Base-by-base conservation (phyloP, 1,140 invertebrate genomes). In the Monochamus saltuarius region DNA sequence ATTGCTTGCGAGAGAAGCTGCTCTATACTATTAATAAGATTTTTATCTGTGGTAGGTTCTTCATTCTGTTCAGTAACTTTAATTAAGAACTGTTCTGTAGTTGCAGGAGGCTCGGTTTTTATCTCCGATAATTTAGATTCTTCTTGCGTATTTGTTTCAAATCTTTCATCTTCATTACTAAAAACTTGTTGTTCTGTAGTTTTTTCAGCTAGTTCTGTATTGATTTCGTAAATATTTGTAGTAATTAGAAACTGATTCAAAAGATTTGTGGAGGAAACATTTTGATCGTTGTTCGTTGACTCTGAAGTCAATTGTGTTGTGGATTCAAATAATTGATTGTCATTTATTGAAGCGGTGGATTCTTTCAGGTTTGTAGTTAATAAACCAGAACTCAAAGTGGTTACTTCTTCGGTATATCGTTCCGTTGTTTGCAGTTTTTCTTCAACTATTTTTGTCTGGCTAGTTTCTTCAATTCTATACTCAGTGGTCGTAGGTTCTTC, bases 211-310 rank as follows among this genome's bases (percentile, higher is more conserved):
- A 69, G 37, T 59, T 73, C 69, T 8, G 70, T 64, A 56, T 73
- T 73, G 4, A 73, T 71, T 59, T 72, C 67, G 51, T 73, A 72
- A 42, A 72, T 70, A 52, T 72, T 72, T 6, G 70, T 72, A 6
- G 71, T 71, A 8, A 66, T 60, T 34, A 72, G 42, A 4, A 73
- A 45, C 50, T 73, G 61, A 49, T 71, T 56, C 8, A 69, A 52
- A 10, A 65, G 13, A 34, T 61, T 63, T 17, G 64, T 58, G 4
- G 67, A 52, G n/a, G 62, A 60, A 19, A 56, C 9, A 37, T 56
- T 64, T 14, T 64, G 52, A 8, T 59, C 53, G 7, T 60, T 22
- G 35, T 45, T 57, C 34, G 46, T 13, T 42, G n/a, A 29, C 6
- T 29, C 2, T 29, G 6, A 29, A 49, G n/a, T 2, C 14, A 49